Base-by-base conservation (phyloP, 2,113 vertebrate species). In the Actenoides hombroni region DNA sequence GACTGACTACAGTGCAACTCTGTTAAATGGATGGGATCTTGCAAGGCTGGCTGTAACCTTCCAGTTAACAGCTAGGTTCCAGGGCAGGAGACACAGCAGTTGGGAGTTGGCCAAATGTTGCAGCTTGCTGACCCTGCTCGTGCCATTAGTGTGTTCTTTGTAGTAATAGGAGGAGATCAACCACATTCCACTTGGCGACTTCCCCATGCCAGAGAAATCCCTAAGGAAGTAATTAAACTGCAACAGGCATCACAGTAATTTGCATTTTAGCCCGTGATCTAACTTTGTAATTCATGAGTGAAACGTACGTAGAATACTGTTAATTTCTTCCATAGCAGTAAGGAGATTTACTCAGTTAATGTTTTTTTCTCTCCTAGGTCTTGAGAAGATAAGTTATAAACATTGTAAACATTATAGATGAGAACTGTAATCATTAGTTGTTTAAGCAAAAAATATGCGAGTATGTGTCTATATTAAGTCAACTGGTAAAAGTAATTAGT, bases 171-270 rank as follows among this genome's bases (percentile, higher is more conserved):
- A 93, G 60, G 16, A 83, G 61, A 84, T 88, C 83, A 73, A 56
- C 54, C 56, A 24, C 20, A 28, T 90, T 88, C 57, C 53, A 57
- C 19, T 1, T 46, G 16, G 39, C 65, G 31, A 79, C 40, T 92
- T 86, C n/a, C 39, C 59, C 40, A 92, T 46, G 54, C 77, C 73
- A 82, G 44, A 93, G 48, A 82, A 91, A 65, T 89, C 92, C 61
- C 88, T 31, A 17, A 86, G 77, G 86, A 96, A 93, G 92, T 69
- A 83, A 93, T 95, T 93, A 95, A 96, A 71, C 33, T 64, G 17
- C 42, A 86, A 31, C 12, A 65, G 78, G 9, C 42, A 94, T 92
- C 48, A 48, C 14, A 84, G 29, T 35, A 92, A 74, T 63, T 84
- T 53, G 26, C 13, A 21, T 96, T 96, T 93, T 63, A 86, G 13